Evolutionary conservation across 2,797 vertebrate species (phyloP).

Genomic region (Cirrhinus molitorella): DNA sequence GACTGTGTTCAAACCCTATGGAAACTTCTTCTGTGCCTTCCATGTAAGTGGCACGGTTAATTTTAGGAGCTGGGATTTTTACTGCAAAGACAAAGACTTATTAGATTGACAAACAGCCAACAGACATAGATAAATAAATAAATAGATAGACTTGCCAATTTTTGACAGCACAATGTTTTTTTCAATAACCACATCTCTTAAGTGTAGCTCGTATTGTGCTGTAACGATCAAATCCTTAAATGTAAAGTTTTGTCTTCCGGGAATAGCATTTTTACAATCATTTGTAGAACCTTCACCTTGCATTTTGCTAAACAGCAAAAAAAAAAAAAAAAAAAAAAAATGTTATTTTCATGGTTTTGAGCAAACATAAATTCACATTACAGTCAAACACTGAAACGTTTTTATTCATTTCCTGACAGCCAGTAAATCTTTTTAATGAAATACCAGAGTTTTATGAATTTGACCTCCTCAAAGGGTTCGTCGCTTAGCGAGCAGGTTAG

Average conservation of each 20-base stretch:
- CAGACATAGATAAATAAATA: background rate
- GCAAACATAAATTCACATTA: background rate
- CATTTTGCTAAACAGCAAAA: accelerated
- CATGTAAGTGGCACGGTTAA: slow-evolving; percentile 61
- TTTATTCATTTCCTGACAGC: background rate
- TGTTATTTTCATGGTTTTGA: background rate
- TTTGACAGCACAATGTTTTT: slow-evolving; percentile 16
- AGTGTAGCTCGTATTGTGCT: slow-evolving; percentile 14
- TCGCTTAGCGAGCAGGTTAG: slow-evolving; percentile 70
- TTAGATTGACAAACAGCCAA: background rate
- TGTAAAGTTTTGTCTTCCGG: slow-evolving; percentile 43
- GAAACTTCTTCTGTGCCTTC: slow-evolving; percentile 30
- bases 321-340: background rate
- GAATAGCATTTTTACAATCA: background rate
- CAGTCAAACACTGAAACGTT: background rate
- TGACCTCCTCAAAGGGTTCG: slow-evolving; percentile 28
- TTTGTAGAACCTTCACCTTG: accelerated
- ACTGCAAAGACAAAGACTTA: slow-evolving; percentile 64
- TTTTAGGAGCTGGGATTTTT: slow-evolving; percentile 69
- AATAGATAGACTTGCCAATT: slow-evolving; percentile 64
- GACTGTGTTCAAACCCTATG: slow-evolving; percentile 63
- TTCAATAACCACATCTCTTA: slow-evolving; percentile 17
- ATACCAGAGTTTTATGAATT: slow-evolving; percentile 51
- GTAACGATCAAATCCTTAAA: background rate
- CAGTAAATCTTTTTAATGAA: background rate